Percentiles rank a stretch among this genome's conserved stretches.
These are phyloP conservation scores for Vireo griseus DNA, from an alignment of 2,797 vertebrate species.

Conservation along the genomic window DNA sequence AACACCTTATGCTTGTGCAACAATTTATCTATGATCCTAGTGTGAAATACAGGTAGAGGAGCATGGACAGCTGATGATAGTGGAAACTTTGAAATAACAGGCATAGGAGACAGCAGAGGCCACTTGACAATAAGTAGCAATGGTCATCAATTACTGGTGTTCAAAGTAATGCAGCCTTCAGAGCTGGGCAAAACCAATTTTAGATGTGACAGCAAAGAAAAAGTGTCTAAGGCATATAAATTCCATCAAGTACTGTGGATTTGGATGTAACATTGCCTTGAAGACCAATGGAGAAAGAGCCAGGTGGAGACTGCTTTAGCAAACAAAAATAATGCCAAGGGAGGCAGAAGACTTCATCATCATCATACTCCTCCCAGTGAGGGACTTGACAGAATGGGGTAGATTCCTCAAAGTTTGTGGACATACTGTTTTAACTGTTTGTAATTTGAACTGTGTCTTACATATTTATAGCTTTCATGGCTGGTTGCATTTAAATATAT, in stretches of 20 bases:
- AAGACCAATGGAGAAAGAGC: neutral
- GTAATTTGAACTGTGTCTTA: neutral
- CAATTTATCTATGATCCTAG: neutral
- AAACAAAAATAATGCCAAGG: neutral
- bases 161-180: neutral
- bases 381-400: neutral
- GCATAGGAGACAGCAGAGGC: neutral
- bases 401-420: neutral
- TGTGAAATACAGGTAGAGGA: neutral
- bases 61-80: fast-evolving
- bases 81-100: neutral
- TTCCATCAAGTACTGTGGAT: neutral
- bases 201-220: neutral
- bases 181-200: neutral
- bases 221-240: neutral
- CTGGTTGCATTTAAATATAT: neutral
- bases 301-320: neutral
- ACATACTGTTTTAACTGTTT: neutral
- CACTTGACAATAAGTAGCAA: neutral
- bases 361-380: neutral
- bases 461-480: neutral
- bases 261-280: neutral
- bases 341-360: neutral
- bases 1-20: neutral
- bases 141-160: neutral